Base-by-base conservation (phyloP, 2,888 invertebrate species). In the Agrochola macilenta region DNA sequence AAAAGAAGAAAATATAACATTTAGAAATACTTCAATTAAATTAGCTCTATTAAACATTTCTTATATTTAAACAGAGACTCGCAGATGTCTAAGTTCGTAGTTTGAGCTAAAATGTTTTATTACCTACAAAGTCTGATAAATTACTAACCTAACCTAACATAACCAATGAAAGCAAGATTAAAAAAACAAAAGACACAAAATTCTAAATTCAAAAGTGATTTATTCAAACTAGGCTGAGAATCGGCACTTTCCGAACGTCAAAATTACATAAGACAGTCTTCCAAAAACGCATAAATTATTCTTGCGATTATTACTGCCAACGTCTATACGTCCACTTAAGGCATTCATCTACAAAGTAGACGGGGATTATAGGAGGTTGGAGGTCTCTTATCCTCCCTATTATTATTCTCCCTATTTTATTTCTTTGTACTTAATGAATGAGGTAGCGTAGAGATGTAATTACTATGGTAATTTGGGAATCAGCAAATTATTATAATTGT, bases 351-450 rank as follows among this genome's bases (percentile, higher is more conserved):
- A 61, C 61, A 23, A 77, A 69, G 54, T 60, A 35, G 35, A 23
- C 26, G 14, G 35, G 9, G 46, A 78, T 77, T 70, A 70, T 3
- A 5, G 1, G 8, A 46, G 46, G 17, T 1, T 12, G 4, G 52
- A 54, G 43, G 12, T 61, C 12, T 46, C 17, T 39, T 26, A 63
- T 70, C 78, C 12, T 54, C 5, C 4, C 26, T 26, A 2, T 30
- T 54, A n/a, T 39, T 26, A 63, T 70, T 70, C 12, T 54, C 5
- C 4, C 26, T 26, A 2, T 30, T 54, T n/a, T n/a, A n/a, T n/a
- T 54, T 46, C 61, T 61, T 61, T 78, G 61, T 77, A 14, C 30
- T 20, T 77, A 60, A 76, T 35, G 60, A 60, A 76, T 35, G 52
- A 52, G 7, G 23, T 43, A 12, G 30, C 8, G 14, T 35, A 26